These are phyloP conservation scores for Galendromus occidentalis DNA, from an alignment of 1,140 invertebrate genomes.

Conservation along the genomic window DNA sequence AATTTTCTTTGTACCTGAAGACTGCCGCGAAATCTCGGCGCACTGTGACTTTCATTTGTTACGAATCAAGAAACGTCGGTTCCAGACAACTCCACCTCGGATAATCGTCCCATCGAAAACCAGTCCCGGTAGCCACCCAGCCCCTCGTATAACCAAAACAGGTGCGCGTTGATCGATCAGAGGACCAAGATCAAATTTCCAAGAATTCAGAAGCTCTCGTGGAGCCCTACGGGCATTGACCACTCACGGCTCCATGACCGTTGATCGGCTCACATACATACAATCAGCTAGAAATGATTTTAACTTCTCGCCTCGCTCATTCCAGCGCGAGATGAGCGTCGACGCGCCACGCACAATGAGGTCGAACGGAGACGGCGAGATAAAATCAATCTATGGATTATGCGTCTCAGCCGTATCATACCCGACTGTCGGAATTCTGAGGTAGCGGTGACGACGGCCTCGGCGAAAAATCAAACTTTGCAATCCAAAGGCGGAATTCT, in stretches of 20 bases:
- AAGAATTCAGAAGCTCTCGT: no score
- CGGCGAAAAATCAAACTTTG: slow-evolving; percentile 12
- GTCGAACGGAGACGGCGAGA: slow-evolving; percentile 38
- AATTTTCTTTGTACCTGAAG: no score
- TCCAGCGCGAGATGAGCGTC: slow-evolving; percentile 27
- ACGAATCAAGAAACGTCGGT: no score
- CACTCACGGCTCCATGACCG: no score
- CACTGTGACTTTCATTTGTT: no score
- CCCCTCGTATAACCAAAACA: slow-evolving; percentile 3
- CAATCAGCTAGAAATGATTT: no score
- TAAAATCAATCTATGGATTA: slow-evolving; percentile 91
- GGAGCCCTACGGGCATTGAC: no score
- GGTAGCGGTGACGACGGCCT: slow-evolving; percentile 29
- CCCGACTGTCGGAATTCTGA: slow-evolving; percentile 31
- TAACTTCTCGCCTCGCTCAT: no score
- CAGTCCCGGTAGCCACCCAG: no score
- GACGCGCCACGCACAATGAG: slow-evolving; percentile 33
- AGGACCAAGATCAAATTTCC: no score
- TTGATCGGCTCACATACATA: no score
- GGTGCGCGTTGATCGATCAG: background rate
- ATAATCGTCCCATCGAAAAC: background rate
- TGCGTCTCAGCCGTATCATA: slow-evolving; percentile 60
- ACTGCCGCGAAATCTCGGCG: no score
- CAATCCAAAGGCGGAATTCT: slow-evolving; percentile 88
- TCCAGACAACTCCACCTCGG: background rate